Conservation (phyloP, 1,140 invertebrate genomes). For the Euwallacea similis region DNA sequence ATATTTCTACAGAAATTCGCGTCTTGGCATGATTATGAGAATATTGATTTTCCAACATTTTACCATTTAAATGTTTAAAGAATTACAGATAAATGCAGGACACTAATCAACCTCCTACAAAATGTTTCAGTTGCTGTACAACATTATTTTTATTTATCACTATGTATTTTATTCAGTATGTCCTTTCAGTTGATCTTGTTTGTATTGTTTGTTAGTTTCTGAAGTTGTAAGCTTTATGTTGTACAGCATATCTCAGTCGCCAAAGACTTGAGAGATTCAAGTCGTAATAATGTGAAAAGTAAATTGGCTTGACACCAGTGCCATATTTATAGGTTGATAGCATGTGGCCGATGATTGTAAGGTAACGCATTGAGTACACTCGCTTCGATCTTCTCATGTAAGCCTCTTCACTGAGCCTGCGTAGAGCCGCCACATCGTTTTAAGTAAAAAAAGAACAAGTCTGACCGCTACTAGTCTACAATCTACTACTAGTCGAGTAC, state of each 20-base stretch:
- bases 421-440: slow-evolving; percentile 49
- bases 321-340: slow-evolving; percentile 55
- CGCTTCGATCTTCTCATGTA: slow-evolving; percentile 45
- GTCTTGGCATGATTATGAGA: too few relatives aligned
- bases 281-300: slow-evolving; percentile 13
- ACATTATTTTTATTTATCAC: slow-evolving; percentile 27
- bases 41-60: too few relatives aligned
- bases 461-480: slow-evolving; percentile 43
- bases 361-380: slow-evolving; percentile 52
- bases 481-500: slow-evolving; percentile 39
- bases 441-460: slow-evolving; percentile 37
- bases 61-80: neutral
- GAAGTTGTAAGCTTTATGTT: slow-evolving; percentile 10
- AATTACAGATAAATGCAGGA: neutral
- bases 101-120: neutral
- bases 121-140: slow-evolving; percentile 32
- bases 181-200: neutral
- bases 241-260: slow-evolving; percentile 23
- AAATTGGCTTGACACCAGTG: slow-evolving; percentile 51
- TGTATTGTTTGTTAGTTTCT: neutral
- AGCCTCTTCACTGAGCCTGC: slow-evolving; percentile 45
- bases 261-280: neutral
- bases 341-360: slow-evolving; percentile 53
- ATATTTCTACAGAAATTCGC: too few relatives aligned
- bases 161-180: slow-evolving; percentile 9